These are phyloP conservation scores for Cyanoderma ruficeps DNA, from an alignment of 2,113 vertebrate genomes.

Conservation along the genomic window DNA sequence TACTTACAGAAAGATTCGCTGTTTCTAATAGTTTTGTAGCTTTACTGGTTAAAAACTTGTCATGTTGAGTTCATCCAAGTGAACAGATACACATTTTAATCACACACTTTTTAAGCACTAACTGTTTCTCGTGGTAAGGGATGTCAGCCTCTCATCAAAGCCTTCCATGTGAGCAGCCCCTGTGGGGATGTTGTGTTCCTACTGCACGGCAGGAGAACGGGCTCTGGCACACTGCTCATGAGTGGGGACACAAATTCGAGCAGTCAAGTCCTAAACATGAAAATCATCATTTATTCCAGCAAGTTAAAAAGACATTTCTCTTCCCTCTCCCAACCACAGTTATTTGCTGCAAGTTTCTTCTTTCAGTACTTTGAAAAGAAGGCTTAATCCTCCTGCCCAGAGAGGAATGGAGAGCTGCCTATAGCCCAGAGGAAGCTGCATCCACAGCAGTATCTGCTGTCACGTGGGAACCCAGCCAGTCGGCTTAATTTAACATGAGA, in stretches of 20 bases:
- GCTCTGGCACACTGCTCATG: neutral
- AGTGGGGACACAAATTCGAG: neutral
- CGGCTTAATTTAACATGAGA: neutral
- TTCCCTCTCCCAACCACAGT: neutral
- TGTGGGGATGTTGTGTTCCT: fast-evolving
- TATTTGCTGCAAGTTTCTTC: neutral
- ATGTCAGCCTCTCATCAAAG: neutral
- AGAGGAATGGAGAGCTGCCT: neutral
- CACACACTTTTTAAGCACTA: neutral
- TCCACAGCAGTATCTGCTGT: neutral
- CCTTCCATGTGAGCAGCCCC: fast-evolving
- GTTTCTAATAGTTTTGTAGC: neutral
- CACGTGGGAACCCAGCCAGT: neutral
- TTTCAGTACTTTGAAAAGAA: neutral
- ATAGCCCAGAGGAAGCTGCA: neutral
- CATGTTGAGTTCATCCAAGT: neutral
- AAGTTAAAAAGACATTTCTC: neutral
- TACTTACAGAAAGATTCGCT: neutral
- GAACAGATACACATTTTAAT: neutral
- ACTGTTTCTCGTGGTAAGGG: neutral
- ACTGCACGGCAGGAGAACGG: fast-evolving
- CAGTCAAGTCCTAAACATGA: neutral
- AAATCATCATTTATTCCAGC: neutral
- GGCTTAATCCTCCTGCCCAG: neutral
- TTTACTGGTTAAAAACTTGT: neutral